Base-by-base conservation (phyloP, 2,888 invertebrate genomes). In the Catocala nupta region DNA sequence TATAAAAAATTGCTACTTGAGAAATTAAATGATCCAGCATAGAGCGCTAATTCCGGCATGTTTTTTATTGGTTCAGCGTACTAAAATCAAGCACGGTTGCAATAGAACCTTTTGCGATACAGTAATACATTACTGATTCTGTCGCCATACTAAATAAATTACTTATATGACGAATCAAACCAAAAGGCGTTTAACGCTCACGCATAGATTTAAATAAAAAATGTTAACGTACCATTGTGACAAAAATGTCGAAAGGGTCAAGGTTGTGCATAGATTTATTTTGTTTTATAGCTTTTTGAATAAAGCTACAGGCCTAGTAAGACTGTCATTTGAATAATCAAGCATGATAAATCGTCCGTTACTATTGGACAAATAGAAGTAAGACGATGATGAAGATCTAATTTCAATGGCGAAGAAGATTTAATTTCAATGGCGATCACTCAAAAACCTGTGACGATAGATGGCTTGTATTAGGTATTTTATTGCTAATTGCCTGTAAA, bases 161-260 rank as follows among this genome's bases (percentile, higher is more conserved):
- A 45, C 39, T 63, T 71, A 65, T 58, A 60, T 62, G 62, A 65
- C 57, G 6, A 7, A 55, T 10, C 9, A 2, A 5, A 48, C 9
- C 34, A 12, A 9, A 34, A 61, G 33, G 55, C 39, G 12, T 54
- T 47, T 12, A 43, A 52, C 52, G 49, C 56, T 55, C 36, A 74
- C 60, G 51, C 65, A 52, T 39, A 25, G 25, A 54, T 59, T 44
- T 11, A 52, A 25, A 42, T 55, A 33, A 36, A 59, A 36, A 51
- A 52, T 42, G 36, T 60, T 51, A 54, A 48, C 48, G 71, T 65
- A 51, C 49, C 13, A 50, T 63, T 58, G 44, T 44, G 39, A 58
- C 63, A 58, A 68, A 66, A 70, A 68, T 57, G 43, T 49, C 47
- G 47, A 42, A n/a, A 60, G 34, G 71, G 66, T 74, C 75, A 75